Base-by-base conservation (phyloP, 2,113 vertebrate genomes). In the Recurvirostra avosetta region DNA sequence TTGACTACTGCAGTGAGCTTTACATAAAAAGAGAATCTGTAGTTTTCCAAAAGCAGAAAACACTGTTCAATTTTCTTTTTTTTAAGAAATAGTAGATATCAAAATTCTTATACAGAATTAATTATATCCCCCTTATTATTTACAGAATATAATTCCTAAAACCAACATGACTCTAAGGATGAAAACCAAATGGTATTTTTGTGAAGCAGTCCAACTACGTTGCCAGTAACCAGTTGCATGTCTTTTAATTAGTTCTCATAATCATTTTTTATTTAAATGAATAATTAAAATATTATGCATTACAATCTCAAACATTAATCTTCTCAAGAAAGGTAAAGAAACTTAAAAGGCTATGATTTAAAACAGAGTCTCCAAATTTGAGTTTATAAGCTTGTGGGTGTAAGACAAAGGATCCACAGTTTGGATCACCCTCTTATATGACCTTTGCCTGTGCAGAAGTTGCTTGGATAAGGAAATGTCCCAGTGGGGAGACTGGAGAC, bases 191-290 rank as follows among this genome's bases (percentile, higher is more conserved):
- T 78, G 16, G 34, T 53, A 63, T 92, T 95, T 95, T 52, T 94
- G 74, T 91, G 17, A 95, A 94, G 32, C 45, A 88, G 62, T 90
- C 53, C 5, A 2, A 89, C 63, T 88, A 73, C 0, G 3, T 26
- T 97, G 65, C 91, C 58, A 93, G 58, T 68, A 98, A 96, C 82
- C 79, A 95, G 50, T 56, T 79, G 79, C 16, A 7, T 73, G 12
- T 68, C 89, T 97, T 97, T 96, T 88, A 96, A 91, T 97, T 94
- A 96, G 34, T 95, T 97, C 72, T 80, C 68, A 94, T 86, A 92
- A 80, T 88, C 14, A 94, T 80, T 97, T 96, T 92, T 94, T 97
- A 96, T 95, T 96, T 96, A 94, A 96, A 97, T 92, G 32, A 97
- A 96, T 96, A 93, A 97, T 93, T 97, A 70, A 97, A 92, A 96